phyloP scores from a whole-genome alignment of 2,888 invertebrate genomes.

The Hypena proboscidalis region DNA sequence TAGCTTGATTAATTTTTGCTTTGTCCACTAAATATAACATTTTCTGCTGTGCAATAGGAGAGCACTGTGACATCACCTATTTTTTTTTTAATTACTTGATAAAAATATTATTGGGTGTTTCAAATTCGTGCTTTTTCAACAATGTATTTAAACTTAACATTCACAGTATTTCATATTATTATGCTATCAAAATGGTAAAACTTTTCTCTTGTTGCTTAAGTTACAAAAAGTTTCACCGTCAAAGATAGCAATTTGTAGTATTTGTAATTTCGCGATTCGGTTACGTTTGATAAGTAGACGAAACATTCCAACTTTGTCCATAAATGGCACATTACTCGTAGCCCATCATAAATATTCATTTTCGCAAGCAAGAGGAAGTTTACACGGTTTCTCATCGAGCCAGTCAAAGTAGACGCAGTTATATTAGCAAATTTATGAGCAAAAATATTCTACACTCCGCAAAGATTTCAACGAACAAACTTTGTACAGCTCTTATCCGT shows the following conservation, averaged over 20 bases:
- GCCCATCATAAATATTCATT: slow-evolving; percentile 83
- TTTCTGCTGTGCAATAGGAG: too few relatives aligned
- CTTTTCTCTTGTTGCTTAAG: too few relatives aligned
- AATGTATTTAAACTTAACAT: too few relatives aligned
- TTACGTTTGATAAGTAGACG: slow-evolving; percentile 70
- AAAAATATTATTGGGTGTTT: too few relatives aligned
- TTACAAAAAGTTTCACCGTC: background rate
- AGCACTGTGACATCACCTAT: too few relatives aligned
- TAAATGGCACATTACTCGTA: slow-evolving; percentile 80
- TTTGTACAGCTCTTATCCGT: slow-evolving; percentile 49
- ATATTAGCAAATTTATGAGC: slow-evolving; percentile 82
- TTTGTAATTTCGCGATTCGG: slow-evolving; percentile 54
- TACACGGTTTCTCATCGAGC: slow-evolving; percentile 66
- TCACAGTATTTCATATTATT: slow-evolving; percentile 7
- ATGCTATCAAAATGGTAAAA: background rate
- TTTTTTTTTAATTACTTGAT: too few relatives aligned
- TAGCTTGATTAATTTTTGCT: too few relatives aligned
- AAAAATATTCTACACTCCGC: slow-evolving; percentile 69
- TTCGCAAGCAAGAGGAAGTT: slow-evolving; percentile 78
- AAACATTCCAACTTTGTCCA: slow-evolving; percentile 79
- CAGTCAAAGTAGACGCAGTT: slow-evolving; percentile 67
- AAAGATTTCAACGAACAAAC: slow-evolving; percentile 53
- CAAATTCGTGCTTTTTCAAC: too few relatives aligned
- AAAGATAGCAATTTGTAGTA: slow-evolving; percentile 33
- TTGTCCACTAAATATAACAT: too few relatives aligned